Percentiles rank a stretch among this genome's conserved stretches.
These are phyloP conservation scores for Globicephala melas DNA, from an alignment of 2,113 vertebrate species.

Conservation along the genomic window DNA sequence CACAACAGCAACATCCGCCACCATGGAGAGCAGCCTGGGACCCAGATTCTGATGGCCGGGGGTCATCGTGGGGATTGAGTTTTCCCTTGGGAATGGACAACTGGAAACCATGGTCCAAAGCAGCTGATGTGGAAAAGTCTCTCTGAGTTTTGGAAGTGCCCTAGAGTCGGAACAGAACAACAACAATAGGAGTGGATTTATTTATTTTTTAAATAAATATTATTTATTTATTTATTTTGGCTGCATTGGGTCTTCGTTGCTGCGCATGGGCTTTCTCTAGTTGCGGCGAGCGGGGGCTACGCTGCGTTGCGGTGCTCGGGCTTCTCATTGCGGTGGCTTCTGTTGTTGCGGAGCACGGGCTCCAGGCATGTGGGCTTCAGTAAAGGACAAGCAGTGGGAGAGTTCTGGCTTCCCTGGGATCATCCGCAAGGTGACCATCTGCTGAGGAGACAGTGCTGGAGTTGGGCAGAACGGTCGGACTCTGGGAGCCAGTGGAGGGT, in stretches of 20 bases:
- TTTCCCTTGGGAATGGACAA: slow-evolving; percentile 36
- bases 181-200: neutral
- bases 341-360: too few relatives aligned
- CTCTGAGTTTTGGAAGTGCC: slow-evolving; percentile 36
- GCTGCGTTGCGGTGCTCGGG: accelerated
- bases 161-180: neutral
- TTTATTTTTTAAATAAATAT: too few relatives aligned
- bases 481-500: neutral
- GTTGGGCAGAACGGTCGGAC: accelerated
- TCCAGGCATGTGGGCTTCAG: too few relatives aligned
- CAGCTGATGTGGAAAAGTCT: neutral
- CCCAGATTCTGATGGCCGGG: neutral
- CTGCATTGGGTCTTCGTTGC: too few relatives aligned
- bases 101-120: neutral
- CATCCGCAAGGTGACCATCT: neutral
- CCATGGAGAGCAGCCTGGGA: neutral
- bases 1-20: slow-evolving; percentile 39
- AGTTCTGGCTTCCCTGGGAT: neutral
- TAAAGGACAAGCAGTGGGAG: neutral
- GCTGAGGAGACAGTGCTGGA: neutral
- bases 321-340: too few relatives aligned
- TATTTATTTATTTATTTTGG: too few relatives aligned
- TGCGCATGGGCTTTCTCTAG: too few relatives aligned
- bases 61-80: neutral
- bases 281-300: too few relatives aligned